phyloP scores from a whole-genome alignment of 2,888 invertebrate species.

The Scaptomyza flava region DNA sequence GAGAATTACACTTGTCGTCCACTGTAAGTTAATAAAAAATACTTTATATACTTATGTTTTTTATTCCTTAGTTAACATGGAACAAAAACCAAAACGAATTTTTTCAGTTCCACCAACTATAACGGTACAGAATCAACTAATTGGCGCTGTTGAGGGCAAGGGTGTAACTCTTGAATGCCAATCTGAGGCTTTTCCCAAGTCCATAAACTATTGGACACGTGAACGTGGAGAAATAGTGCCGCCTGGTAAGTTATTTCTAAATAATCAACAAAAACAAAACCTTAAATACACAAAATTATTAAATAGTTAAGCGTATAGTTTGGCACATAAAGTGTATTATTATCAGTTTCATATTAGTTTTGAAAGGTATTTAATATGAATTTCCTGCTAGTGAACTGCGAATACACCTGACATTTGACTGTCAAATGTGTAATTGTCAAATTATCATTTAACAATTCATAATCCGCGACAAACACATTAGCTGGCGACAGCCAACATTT shows the following conservation, averaged over 20 bases:
- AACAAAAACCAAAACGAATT: neutral
- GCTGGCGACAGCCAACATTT: constrained; percentile 13
- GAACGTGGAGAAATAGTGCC: constrained; percentile 91
- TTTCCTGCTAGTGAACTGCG: neutral
- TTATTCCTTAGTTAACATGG: too few relatives aligned
- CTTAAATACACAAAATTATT: too few relatives aligned
- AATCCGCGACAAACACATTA: constrained; percentile 46
- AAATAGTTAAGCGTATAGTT: too few relatives aligned
- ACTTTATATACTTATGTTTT: too few relatives aligned
- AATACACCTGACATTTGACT: constrained; percentile 9
- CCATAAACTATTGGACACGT: constrained; percentile 93
- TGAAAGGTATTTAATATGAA: neutral
- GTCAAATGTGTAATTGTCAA: constrained; percentile 15
- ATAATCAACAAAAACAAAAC: too few relatives aligned
- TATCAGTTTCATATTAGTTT: neutral
- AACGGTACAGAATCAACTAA: constrained; percentile 92
- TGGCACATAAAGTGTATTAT: too few relatives aligned
- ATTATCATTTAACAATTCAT: constrained; percentile 43
- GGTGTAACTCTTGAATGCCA: constrained; percentile 91
- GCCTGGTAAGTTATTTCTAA: constrained; percentile 86
- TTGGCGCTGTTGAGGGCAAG: constrained; percentile 91
- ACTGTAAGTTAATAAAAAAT: constrained; percentile 87
- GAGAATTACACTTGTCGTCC: constrained; percentile 92
- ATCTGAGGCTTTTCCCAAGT: constrained; percentile 93
- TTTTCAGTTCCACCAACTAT: constrained; percentile 92